Evolutionary conservation across 2,113 vertebrate genomes (phyloP).

Genomic region (human): GRCh38 chrX:74419501-74420000

Average conservation of each 20-base stretch:
- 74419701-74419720: neutral
- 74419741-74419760: slow-evolving; percentile 2
- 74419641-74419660: neutral
- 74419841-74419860: slow-evolving; percentile 18
- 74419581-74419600: neutral
- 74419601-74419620: neutral
- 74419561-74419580: neutral
- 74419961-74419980: neutral
- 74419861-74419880: neutral
- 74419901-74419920: neutral
- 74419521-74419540: neutral
- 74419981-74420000: neutral
- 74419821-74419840: neutral
- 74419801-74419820: neutral
- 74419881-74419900: neutral
- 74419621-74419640: neutral
- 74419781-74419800: neutral
- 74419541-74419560: neutral
- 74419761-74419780: neutral
- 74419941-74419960: neutral
- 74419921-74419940: neutral
- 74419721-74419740: neutral
- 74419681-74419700: slow-evolving; percentile 32
- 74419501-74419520: neutral
- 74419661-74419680: slow-evolving; percentile 1